Evolutionary conservation across 1,140 invertebrate genomes (phyloP), one percentile per base, ranked within the genome.

Genomic region (Microvelia longipes): DNA sequence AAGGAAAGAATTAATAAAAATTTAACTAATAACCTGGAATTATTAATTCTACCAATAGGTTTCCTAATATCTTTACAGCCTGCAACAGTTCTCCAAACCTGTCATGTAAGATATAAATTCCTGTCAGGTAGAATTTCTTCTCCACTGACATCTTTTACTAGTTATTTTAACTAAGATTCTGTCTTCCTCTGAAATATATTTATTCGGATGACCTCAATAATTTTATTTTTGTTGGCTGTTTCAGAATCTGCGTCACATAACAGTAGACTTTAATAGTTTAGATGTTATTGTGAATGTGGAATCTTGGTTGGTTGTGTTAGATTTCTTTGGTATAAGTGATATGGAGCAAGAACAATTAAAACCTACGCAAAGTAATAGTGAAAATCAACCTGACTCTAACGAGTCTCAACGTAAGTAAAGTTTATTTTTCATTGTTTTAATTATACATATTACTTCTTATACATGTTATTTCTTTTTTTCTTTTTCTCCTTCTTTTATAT

Each of bases 261-360:
- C 83, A 68, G 87, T 98, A 2, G 90, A 96, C 77, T 96, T 98
- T 77, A 96, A 94, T 77, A 90, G 91, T 74, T 79, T 98, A 63
- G 93, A 96, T 77, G 82, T 96, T 29, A 87, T 92, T 14, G 86
- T 98, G 27, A 96, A 92, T 77, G 88, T 94, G 1, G 88, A 96
- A 77, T 93, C 93, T 27, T 98, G 94, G 94, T 91, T 95, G 72
- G 88, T 94, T 1, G 86, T 97, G 13, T 82, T 97, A 14, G 94
- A 98, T 79, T 96, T 98, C 78, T 91, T 97, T 73, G 89, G 89
- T 28, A 82, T 90, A n/a, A 83, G 85, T 27, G 82, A 84, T 1
- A 82, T 83, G 50, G 77, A 78, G 50, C 75, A 77, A 25, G 74
- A 70, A 1, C 75, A 70, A 29, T 68, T 28, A 11, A 72, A 68